Conservation (phyloP, 2,113 vertebrate genomes). For the Chlamydotis undulata region DNA sequence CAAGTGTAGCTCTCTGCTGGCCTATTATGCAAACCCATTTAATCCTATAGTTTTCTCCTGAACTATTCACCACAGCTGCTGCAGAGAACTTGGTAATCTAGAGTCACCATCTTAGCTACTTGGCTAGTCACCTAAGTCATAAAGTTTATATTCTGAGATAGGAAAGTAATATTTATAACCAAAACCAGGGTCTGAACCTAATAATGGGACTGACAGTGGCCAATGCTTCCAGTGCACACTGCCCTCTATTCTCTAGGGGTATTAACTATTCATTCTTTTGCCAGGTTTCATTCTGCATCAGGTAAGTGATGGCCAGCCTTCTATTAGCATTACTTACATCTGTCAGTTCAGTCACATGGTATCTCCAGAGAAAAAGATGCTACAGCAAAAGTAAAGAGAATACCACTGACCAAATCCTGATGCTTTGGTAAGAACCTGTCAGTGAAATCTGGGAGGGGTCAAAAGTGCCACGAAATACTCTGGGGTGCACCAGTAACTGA, state of each 20-base stretch:
- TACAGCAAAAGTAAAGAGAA: not conserved
- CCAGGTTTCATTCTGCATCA: not conserved
- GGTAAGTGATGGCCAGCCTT: not conserved
- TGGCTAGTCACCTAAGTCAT: not conserved
- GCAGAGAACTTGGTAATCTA: not conserved
- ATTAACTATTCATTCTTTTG: not conserved
- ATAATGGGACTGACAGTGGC: not conserved
- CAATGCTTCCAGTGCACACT: too few relatives aligned
- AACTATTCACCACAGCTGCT: not conserved
- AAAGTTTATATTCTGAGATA: not conserved
- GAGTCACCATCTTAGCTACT: not conserved
- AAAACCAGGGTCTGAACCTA: not conserved
- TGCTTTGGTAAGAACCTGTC: not conserved
- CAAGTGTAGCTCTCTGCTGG: not conserved
- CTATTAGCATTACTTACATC: not conserved
- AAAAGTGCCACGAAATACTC: not conserved
- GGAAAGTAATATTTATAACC: not conserved
- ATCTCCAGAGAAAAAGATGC: not conserved
- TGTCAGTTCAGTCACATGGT: not conserved
- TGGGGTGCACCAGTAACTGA: not conserved
- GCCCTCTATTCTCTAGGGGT: not conserved
- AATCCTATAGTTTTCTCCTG: not conserved
- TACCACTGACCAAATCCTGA: not conserved
- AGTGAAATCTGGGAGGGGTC: not conserved
- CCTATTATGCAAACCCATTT: not conserved